Percentiles rank a stretch among this genome's conserved stretches.
Conservation (phyloP, 2,797 vertebrate genomes). For the Helarctos malayanus region DNA sequence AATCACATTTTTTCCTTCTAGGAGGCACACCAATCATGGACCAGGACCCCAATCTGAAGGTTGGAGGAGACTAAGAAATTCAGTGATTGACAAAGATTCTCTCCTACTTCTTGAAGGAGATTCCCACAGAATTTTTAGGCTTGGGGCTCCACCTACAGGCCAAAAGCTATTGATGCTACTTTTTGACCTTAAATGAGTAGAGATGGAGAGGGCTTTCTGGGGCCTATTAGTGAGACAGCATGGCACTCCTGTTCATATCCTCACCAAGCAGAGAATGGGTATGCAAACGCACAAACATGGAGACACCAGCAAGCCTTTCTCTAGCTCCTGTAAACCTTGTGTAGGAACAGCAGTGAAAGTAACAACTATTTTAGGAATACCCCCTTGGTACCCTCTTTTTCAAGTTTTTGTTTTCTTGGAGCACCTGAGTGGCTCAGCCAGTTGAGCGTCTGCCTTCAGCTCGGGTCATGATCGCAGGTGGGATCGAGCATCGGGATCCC, state of each 20-base stretch:
- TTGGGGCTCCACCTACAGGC: slow-evolving; percentile 70
- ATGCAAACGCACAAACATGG: background rate
- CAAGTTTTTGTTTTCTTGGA: slow-evolving; percentile 13
- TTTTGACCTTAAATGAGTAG: background rate
- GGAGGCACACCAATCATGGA: background rate
- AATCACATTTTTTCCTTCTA: background rate
- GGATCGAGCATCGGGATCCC: too few species aligned
- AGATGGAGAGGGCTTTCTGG: background rate
- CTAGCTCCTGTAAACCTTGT: background rate
- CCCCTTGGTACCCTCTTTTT: background rate
- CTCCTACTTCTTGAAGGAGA: background rate
- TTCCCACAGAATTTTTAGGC: background rate
- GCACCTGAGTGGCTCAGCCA: too few species aligned
- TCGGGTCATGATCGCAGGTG: too few species aligned
- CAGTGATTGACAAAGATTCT: background rate
- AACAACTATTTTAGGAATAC: background rate
- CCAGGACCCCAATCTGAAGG: background rate
- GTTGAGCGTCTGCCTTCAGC: too few species aligned
- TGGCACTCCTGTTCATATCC: background rate
- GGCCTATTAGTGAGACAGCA: background rate
- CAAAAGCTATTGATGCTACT: background rate
- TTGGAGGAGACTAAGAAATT: background rate
- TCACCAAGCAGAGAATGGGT: background rate
- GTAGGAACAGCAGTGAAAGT: background rate
- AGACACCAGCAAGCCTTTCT: background rate